phyloP scores from a whole-genome alignment of 2,113 vertebrate species.

The Regulus satrapa region DNA sequence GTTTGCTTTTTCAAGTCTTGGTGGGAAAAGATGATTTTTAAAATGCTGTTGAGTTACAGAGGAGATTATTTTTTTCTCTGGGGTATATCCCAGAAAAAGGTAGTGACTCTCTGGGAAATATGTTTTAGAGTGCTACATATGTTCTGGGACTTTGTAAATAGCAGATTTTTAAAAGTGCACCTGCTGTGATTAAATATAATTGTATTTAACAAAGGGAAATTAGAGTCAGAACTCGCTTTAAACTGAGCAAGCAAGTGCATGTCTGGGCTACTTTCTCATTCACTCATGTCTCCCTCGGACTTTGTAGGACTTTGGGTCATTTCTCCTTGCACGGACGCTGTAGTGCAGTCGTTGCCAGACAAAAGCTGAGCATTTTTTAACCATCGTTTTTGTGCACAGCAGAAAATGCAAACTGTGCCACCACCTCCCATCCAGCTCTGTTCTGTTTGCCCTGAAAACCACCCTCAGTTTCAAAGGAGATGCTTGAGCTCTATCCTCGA shows the following conservation, averaged over 20 bases:
- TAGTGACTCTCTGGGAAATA: background rate
- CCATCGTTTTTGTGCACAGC: background rate
- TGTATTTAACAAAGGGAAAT: background rate
- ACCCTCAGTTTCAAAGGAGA: background rate
- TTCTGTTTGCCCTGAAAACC: background rate
- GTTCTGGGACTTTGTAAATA: background rate
- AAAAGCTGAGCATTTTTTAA: background rate
- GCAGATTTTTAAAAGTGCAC: background rate
- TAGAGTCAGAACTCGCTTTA: background rate
- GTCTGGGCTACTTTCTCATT: background rate
- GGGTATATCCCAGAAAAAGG: background rate
- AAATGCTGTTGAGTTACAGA: background rate
- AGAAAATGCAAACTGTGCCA: rapidly evolving
- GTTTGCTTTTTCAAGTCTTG: background rate
- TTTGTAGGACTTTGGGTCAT: background rate
- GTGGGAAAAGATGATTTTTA: background rate
- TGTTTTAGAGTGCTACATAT: background rate
- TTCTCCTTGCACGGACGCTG: background rate
- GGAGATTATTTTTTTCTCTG: background rate
- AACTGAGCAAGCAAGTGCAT: background rate
- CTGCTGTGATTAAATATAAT: constrained; percentile 33
- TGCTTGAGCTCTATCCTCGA: background rate
- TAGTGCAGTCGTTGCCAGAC: rapidly evolving
- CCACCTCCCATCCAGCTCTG: background rate
- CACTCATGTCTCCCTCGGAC: background rate